Percentiles rank a stretch among this genome's conserved stretches.
These are phyloP conservation scores for Hydroisotoma schaefferi DNA, from an alignment of 2,888 invertebrate genomes.

Conservation along the genomic window DNA sequence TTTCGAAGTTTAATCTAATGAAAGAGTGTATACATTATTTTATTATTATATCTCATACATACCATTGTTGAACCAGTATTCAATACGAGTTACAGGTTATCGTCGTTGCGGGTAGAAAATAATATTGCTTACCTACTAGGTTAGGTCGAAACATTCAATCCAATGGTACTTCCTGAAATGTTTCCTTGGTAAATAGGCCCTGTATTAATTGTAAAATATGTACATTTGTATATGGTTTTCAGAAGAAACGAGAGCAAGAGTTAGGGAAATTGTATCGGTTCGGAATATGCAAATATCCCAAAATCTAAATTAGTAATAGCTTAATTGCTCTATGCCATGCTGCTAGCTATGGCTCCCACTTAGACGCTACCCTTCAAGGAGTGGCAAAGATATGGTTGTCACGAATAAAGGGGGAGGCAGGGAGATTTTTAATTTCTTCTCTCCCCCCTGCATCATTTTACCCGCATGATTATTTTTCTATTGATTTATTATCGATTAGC, in stretches of 20 bases:
- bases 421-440: constrained; percentile 37
- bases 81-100: too few species aligned
- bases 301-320: constrained; percentile 40
- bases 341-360: constrained; percentile 2
- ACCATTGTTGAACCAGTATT: too few species aligned
- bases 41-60: too few species aligned
- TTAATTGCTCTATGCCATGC: constrained; percentile 49
- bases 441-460: constrained; percentile 24
- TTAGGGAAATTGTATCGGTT: neutral
- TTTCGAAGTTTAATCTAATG: too few species aligned
- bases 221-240: too few species aligned
- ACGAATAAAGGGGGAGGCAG: constrained; percentile 1
- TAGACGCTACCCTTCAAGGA: neutral
- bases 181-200: too few species aligned
- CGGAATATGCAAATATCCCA: constrained; percentile 48
- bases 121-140: too few species aligned
- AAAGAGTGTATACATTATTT: too few species aligned
- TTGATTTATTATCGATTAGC: constrained; percentile 29
- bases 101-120: too few species aligned
- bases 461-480: constrained; percentile 18
- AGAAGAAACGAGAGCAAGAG: neutral
- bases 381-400: constrained; percentile 8
- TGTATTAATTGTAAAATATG: too few species aligned
- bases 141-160: too few species aligned
- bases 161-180: too few species aligned